Conservation (phyloP, 2,797 vertebrate genomes). For the Gouania willdenowi region DNA sequence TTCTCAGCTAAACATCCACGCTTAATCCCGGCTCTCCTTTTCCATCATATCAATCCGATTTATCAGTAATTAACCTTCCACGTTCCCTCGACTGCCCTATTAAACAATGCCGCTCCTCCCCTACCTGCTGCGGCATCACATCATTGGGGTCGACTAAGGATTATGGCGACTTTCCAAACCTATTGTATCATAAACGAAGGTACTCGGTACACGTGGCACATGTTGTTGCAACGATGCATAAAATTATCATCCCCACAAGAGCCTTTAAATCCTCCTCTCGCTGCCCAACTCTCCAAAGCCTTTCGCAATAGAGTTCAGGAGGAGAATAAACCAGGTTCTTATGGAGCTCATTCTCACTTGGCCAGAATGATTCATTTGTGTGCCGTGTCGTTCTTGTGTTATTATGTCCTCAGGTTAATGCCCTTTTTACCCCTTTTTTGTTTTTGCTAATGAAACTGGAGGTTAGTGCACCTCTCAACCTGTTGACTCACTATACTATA, state of each 20-base stretch:
- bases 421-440: constrained; percentile 52
- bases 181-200: constrained; percentile 64
- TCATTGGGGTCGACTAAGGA: constrained; percentile 37
- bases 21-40: background rate
- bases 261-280: no score
- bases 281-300: background rate
- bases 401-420: constrained; percentile 61
- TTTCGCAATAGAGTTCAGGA: background rate
- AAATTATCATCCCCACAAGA: no score
- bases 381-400: constrained; percentile 51
- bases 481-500: constrained; percentile 73
- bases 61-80: constrained; percentile 54
- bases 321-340: constrained; percentile 12
- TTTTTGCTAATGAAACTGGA: constrained; percentile 54
- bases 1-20: constrained; percentile 7
- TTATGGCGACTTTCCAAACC: no score
- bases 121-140: constrained; percentile 43
- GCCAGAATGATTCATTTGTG: constrained; percentile 42
- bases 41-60: constrained; percentile 21
- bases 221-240: constrained; percentile 12
- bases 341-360: constrained; percentile 43
- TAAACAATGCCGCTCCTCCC: constrained; percentile 51
- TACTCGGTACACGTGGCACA: constrained; percentile 39
- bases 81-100: constrained; percentile 22
- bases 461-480: constrained; percentile 60